Conservation (phyloP, 2,888 invertebrate species). For the Ceramica pisi region DNA sequence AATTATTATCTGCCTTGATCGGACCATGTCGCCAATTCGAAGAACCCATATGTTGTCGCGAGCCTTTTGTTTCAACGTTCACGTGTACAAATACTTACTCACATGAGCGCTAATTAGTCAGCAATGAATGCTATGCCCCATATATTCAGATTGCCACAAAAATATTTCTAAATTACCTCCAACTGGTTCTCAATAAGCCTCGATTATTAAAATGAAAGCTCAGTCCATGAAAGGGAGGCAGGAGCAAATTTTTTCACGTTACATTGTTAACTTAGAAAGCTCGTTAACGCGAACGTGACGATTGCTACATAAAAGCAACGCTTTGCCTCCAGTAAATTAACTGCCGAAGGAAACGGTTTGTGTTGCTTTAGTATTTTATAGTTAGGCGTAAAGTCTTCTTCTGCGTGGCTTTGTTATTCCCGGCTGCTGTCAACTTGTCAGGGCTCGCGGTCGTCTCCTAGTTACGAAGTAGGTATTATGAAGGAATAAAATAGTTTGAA, state of each 20-base stretch:
- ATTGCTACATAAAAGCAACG: constrained; percentile 83
- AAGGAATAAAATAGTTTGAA: constrained; percentile 49
- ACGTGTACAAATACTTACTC: constrained; percentile 48
- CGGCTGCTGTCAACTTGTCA: constrained; percentile 27
- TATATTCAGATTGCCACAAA: constrained; percentile 46
- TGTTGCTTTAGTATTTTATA: constrained; percentile 63
- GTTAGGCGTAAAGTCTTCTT: constrained; percentile 53
- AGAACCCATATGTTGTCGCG: constrained; percentile 76
- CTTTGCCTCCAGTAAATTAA: constrained; percentile 83
- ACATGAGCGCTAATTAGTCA: constrained; percentile 54
- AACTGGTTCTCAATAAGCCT: constrained; percentile 58
- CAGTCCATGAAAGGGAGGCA: constrained; percentile 65
- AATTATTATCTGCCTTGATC: constrained; percentile 88
- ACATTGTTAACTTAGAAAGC: constrained; percentile 87
- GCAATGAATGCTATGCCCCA: constrained; percentile 47
- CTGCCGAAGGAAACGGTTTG: constrained; percentile 79
- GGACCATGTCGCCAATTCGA: constrained; percentile 84
- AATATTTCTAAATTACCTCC: constrained; percentile 63
- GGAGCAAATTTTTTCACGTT: constrained; percentile 87
- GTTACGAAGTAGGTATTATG: constrained; percentile 47
- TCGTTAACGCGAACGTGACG: constrained; percentile 89
- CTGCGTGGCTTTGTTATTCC: constrained; percentile 33
- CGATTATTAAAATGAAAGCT: constrained; percentile 67
- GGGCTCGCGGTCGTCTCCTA: constrained; percentile 11
- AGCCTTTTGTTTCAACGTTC: constrained; percentile 70